Conservation (phyloP, 2,797 vertebrate genomes). For the Periophthalmus magnuspinnatus region DNA sequence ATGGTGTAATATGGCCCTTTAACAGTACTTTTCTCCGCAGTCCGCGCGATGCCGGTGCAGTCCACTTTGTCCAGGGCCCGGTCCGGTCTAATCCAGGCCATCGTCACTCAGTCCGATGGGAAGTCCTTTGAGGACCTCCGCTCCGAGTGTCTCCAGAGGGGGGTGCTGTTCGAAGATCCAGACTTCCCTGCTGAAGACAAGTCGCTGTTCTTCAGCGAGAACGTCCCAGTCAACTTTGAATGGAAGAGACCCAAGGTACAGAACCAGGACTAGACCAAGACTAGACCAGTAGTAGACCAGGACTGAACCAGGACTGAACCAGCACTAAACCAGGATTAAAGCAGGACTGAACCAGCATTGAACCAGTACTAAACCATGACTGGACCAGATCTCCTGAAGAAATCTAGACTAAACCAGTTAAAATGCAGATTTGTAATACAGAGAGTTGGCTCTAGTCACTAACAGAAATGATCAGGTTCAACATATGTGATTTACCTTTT, state of each 20-base stretch:
- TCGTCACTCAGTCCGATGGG: slow-evolving; percentile 77
- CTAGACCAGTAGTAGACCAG: not conserved
- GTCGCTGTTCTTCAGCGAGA: slow-evolving; percentile 89
- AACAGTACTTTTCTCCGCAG: not conserved
- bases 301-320: not conserved
- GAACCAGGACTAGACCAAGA: slow-evolving; percentile 2
- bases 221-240: slow-evolving; percentile 79
- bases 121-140: slow-evolving; percentile 82
- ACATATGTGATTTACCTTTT: too few relatives aligned
- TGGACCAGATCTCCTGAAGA: too few relatives aligned
- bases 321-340: not conserved
- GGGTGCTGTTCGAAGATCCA: slow-evolving; percentile 84
- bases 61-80: slow-evolving; percentile 29
- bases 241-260: slow-evolving; percentile 92
- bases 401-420: too few relatives aligned
- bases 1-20: too few relatives aligned
- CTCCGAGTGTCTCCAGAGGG: slow-evolving; percentile 74
- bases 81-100: slow-evolving; percentile 50
- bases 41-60: slow-evolving; percentile 77
- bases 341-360: not conserved
- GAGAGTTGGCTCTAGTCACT: too few relatives aligned
- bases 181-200: slow-evolving; percentile 84
- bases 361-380: not conserved
- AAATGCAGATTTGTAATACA: too few relatives aligned
- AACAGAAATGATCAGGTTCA: too few relatives aligned